A percentile compares a stretch with the other conserved stretches of the same genome.
Evolutionary conservation across 2,113 vertebrate species (phyloP).

Genomic region (Tamias sibiricus): DNA sequence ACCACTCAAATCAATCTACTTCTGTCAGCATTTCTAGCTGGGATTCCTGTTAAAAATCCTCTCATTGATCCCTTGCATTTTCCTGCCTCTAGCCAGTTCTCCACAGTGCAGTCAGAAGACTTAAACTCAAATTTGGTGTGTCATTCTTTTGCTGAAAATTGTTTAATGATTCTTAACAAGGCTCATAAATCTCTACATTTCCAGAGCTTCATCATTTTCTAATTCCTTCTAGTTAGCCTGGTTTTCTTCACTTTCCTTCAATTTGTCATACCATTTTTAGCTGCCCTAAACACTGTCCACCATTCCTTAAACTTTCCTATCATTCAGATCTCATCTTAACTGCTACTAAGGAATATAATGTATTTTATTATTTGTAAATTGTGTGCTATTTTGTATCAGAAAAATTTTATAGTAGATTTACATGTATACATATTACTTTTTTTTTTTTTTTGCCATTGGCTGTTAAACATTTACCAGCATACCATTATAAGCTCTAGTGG

Average conservation of each 20-base stretch:
- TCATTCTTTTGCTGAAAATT: neutral
- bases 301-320: neutral
- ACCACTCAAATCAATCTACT: neutral
- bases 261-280: fast-evolving
- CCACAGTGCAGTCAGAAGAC: neutral
- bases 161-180: neutral
- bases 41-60: neutral
- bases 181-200: neutral
- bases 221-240: neutral
- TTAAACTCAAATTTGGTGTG: neutral
- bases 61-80: neutral
- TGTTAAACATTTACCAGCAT: neutral
- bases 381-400: neutral
- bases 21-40: neutral
- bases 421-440: neutral
- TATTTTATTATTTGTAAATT: neutral
- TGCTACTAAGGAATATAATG: neutral
- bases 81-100: neutral
- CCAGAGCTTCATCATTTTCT: neutral
- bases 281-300: neutral
- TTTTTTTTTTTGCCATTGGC: no score
- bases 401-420: neutral
- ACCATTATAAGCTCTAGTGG: neutral
- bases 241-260: neutral
- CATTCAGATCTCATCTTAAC: neutral